These are phyloP conservation scores for Hoplodrina ambigua DNA, from an alignment of 2,888 invertebrate genomes.

Conservation along the genomic window DNA sequence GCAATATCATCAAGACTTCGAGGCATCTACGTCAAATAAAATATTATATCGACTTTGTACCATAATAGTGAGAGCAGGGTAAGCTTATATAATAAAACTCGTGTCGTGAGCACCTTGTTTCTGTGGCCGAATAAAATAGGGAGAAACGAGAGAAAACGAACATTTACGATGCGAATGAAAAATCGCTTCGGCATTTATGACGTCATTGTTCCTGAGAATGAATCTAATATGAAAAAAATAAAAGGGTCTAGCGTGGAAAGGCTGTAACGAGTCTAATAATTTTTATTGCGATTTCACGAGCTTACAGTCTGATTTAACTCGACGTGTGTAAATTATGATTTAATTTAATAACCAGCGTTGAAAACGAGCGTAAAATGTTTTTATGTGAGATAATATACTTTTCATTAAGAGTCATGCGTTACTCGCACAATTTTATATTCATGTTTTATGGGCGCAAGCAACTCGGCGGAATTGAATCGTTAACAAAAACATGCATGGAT, in stretches of 20 bases:
- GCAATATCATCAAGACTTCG: slow-evolving; percentile 23
- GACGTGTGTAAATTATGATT: slow-evolving; percentile 88
- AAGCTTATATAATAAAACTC: slow-evolving; percentile 62
- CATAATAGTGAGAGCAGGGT: slow-evolving; percentile 46
- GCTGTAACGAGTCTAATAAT: slow-evolving; percentile 83
- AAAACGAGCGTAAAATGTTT: slow-evolving; percentile 87
- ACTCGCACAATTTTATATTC: slow-evolving; percentile 82
- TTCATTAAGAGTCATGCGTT: slow-evolving; percentile 87
- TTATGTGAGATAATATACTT: slow-evolving; percentile 88
- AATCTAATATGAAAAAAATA: slow-evolving; percentile 74
- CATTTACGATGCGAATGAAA: slow-evolving; percentile 82
- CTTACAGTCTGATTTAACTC: slow-evolving; percentile 85
- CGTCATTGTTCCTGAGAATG: slow-evolving; percentile 79
- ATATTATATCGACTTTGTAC: slow-evolving; percentile 40
- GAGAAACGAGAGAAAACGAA: slow-evolving; percentile 63
- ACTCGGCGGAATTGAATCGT: slow-evolving; percentile 75
- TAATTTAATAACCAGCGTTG: slow-evolving; percentile 87
- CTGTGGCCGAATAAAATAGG: slow-evolving; percentile 74
- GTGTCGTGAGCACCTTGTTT: slow-evolving; percentile 71
- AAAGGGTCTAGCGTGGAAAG: slow-evolving; percentile 74
- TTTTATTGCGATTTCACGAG: slow-evolving; percentile 87
- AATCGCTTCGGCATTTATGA: slow-evolving; percentile 83
- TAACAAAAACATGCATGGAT: slow-evolving; percentile 71
- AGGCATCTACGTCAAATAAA: slow-evolving; percentile 37
- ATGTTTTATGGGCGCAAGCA: slow-evolving; percentile 78